These are phyloP conservation scores for Umimayanthus chanpuru DNA, from an alignment of 92 coral and sea anemone species.

Conservation along the genomic window DNA sequence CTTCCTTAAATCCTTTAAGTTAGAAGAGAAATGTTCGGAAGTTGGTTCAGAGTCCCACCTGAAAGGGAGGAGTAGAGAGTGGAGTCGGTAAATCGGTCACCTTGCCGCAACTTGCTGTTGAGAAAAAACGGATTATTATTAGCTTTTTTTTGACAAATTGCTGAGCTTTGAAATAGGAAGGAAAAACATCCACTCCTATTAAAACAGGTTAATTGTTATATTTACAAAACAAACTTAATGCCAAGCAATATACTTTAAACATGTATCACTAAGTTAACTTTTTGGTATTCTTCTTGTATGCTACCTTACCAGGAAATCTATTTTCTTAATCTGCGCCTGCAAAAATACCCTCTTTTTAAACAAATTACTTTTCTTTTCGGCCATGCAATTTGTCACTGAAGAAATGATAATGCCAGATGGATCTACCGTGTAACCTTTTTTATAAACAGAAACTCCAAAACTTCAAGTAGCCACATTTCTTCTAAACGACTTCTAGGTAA, in stretches of 20 bases:
- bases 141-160: too few relatives aligned
- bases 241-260: not conserved
- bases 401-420: not conserved
- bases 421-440: not conserved
- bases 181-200: not conserved
- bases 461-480: too few relatives aligned
- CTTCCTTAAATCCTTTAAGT: not conserved
- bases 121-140: not conserved
- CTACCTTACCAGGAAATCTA: not conserved
- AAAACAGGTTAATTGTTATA: not conserved
- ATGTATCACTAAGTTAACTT: not conserved
- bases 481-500: too few relatives aligned
- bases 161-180: not conserved
- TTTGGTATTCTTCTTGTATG: not conserved
- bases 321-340: not conserved
- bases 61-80: slow-evolving; percentile 28
- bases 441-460: not conserved
- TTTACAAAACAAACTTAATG: not conserved
- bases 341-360: too few relatives aligned
- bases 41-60: not conserved
- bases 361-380: not conserved
- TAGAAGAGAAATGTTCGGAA: not conserved
- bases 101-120: slow-evolving; percentile 60
- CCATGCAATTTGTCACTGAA: too few relatives aligned
- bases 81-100: slow-evolving; percentile 60